Base-by-base conservation (phyloP, 2,113 vertebrate genomes). In the Arothron firmamentum region DNA sequence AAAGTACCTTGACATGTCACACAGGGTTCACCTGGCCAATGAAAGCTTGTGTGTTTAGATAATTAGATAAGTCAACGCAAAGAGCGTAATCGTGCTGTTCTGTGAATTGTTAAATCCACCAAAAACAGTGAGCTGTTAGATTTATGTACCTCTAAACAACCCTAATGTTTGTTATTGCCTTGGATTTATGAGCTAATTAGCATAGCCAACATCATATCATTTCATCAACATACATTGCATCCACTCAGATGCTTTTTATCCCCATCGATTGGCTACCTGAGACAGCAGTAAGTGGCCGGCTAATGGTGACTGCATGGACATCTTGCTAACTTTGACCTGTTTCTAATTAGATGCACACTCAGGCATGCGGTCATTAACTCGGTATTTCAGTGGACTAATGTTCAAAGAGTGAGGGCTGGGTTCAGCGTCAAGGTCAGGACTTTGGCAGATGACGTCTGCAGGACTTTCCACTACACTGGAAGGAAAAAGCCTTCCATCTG, bases 401-500 rank as follows among this genome's bases (percentile, higher is more conserved):
- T 84, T 88, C 79, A 83, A 76, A 72, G 75, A 71, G 47, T 19
- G 28, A 83, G 62, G 52, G 67, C 23, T 77, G 75, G 74, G 85
- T 89, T 82, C 75, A 85, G 62, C 64, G 2, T 79, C 74, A 78
- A 82, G 83, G 83, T 87, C 82, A 85, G 74, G 21, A 51, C 61
- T 77, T 81, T 73, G 77, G 78, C 68, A 69, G 79, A 73, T 83
- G 84, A 88, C 79, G 64, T 84, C 71, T 86, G 76, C 74, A 28
- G 78, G 78, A 64, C 70, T 84, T 81, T 81, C 78, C 81, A 75
- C 71, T 73, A 78, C 66, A 78, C 59, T 82, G 83, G 56, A 82
- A 81, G 78, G 78, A 88, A 49, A 86, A 88, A 80, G 74, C 66
- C 70, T 81, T 84, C 82, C 83, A 87, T 88, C 85, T 89, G 86